phyloP scores from a whole-genome alignment of 2,113 vertebrate species.

The Nestor notabilis region DNA sequence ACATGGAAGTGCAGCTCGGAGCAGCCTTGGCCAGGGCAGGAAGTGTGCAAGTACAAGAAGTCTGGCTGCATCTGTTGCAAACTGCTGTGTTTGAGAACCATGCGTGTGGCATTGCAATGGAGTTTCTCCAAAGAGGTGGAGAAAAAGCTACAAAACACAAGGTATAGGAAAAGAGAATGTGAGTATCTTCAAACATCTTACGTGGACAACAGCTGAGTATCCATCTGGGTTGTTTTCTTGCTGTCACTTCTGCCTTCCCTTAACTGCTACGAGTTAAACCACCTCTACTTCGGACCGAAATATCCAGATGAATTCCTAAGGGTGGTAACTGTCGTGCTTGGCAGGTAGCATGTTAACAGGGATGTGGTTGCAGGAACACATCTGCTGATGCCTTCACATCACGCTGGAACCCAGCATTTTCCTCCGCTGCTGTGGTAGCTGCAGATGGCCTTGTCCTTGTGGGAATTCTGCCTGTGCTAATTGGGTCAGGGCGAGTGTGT shows the following conservation, averaged over 20 bases:
- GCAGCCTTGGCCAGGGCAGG: not conserved
- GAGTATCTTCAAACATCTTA: not conserved
- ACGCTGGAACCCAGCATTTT: rapidly evolving
- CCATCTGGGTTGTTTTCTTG: not conserved
- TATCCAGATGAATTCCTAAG: not conserved
- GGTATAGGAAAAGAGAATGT: not conserved
- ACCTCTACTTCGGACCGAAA: not conserved
- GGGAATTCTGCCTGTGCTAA: not conserved
- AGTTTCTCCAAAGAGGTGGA: not conserved
- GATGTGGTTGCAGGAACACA: rapidly evolving
- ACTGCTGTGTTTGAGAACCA: not conserved
- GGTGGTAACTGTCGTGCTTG: rapidly evolving
- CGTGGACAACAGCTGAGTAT: not conserved
- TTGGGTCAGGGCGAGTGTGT: not conserved
- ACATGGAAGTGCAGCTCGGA: rapidly evolving
- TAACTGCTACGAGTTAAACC: not conserved
- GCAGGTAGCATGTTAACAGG: not conserved
- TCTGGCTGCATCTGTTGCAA: not conserved
- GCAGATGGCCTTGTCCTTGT: not conserved
- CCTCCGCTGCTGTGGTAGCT: not conserved
- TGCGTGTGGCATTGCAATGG: rapidly evolving
- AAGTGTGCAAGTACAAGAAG: not conserved
- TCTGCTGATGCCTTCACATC: not conserved
- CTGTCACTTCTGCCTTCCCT: not conserved
- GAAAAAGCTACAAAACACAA: not conserved